Evolutionary conservation across 2,113 vertebrate species (phyloP).

Genomic region (Elachura formosa): DNA sequence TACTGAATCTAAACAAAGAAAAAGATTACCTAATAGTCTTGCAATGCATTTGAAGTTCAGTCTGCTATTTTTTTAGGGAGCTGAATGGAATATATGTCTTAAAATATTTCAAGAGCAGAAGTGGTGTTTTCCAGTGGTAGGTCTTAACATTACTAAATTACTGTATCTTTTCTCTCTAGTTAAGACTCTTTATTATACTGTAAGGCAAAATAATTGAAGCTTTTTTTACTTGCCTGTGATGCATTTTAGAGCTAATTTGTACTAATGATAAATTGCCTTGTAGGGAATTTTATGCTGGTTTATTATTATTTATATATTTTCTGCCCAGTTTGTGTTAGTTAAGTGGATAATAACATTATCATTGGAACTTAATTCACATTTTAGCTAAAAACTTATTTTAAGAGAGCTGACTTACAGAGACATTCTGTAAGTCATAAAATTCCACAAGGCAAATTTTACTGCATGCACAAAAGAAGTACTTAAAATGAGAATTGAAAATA

Average conservation of each 20-base stretch:
- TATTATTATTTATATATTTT: slow-evolving; percentile 18
- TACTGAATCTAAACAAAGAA: slow-evolving; percentile 83
- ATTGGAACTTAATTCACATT: slow-evolving; percentile 64
- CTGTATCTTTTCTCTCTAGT: slow-evolving; percentile 53
- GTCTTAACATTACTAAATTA: slow-evolving; percentile 73
- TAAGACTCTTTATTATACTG: slow-evolving; percentile 38
- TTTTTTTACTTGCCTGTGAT: slow-evolving; percentile 64
- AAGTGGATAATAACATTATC: slow-evolving; percentile 23
- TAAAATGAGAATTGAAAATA: neutral
- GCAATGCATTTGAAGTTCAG: slow-evolving; percentile 85
- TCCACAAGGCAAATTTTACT: slow-evolving; percentile 2
- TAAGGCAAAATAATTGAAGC: slow-evolving; percentile 60
- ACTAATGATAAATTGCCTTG: slow-evolving; percentile 55
- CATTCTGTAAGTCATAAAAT: too few relatives aligned
- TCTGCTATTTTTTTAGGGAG: slow-evolving; percentile 84
- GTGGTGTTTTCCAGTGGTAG: slow-evolving; percentile 64
- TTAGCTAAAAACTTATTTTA: slow-evolving; percentile 42
- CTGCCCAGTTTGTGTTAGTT: slow-evolving; percentile 2
- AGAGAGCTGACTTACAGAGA: slow-evolving; percentile 31
- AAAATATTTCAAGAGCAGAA: slow-evolving; percentile 74
- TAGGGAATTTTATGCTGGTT: neutral
- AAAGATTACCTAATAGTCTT: slow-evolving; percentile 84
- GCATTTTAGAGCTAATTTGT: slow-evolving; percentile 59
- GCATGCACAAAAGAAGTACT: neutral
- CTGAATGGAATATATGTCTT: slow-evolving; percentile 74